These are phyloP conservation scores for Venturia canescens DNA, from an alignment of 1,140 invertebrate genomes.

Conservation along the genomic window DNA sequence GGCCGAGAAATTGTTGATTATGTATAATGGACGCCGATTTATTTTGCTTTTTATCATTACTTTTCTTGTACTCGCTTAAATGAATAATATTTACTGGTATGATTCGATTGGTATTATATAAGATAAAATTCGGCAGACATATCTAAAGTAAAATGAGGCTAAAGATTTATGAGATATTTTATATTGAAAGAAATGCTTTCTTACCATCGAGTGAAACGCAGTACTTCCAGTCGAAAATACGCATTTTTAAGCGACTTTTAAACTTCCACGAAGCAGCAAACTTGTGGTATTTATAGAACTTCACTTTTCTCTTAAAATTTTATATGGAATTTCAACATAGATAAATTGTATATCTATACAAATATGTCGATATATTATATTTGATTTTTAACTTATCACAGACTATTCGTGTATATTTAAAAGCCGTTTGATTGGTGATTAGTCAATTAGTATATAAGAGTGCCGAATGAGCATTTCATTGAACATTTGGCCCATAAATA, in stretches of 20 bases:
- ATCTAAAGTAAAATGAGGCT: too few species aligned
- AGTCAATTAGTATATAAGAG: neutral
- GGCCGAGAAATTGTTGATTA: too few species aligned
- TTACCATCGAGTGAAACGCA: constrained; percentile 46
- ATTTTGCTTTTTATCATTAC: too few species aligned
- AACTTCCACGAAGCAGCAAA: neutral
- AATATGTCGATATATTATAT: neutral
- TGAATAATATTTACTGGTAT: too few species aligned
- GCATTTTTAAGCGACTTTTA: constrained; percentile 25
- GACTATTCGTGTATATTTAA: constrained; percentile 3
- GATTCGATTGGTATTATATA: too few species aligned
- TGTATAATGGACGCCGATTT: too few species aligned
- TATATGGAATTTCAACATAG: neutral
- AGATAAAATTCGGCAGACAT: too few species aligned
- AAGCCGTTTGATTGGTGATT: neutral
- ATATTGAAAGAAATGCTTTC: constrained; percentile 18
- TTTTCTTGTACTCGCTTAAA: too few species aligned
- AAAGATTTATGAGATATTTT: neutral
- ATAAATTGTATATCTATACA: neutral
- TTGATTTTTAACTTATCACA: neutral
- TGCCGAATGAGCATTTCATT: neutral
- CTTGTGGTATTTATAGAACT: too few species aligned
- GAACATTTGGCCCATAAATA: neutral
- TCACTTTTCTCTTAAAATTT: constrained; percentile 2
- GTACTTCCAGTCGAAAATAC: constrained; percentile 46